Conservation (phyloP, 2,113 vertebrate genomes). For the Himantopus leucocephalus region DNA sequence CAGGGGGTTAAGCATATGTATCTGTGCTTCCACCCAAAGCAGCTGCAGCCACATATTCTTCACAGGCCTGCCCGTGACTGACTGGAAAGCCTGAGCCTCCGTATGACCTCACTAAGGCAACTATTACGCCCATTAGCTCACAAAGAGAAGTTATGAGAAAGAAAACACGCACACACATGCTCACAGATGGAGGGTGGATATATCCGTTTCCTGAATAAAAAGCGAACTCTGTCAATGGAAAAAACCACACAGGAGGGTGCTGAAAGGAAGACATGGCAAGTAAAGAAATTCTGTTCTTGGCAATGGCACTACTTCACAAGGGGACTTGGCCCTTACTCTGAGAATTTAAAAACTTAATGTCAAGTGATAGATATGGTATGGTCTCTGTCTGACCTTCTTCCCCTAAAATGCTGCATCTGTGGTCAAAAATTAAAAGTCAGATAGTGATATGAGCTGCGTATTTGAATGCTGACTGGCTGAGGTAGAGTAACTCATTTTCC, state of each 20-base stretch:
- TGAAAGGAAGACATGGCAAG: slow-evolving; percentile 8
- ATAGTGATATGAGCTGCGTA: not conserved
- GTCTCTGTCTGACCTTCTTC: not conserved
- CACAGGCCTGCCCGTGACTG: not conserved
- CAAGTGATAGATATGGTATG: not conserved
- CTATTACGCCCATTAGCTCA: not conserved
- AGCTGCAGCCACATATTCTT: not conserved
- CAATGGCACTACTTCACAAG: slow-evolving; percentile 27
- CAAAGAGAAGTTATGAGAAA: slow-evolving; percentile 15
- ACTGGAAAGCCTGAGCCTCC: slow-evolving; percentile 35
- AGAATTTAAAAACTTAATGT: not conserved
- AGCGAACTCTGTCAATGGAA: not conserved
- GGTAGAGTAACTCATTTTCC: not conserved
- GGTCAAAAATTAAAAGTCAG: not conserved
- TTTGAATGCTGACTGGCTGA: not conserved
- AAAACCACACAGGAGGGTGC: not conserved
- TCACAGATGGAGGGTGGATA: not conserved
- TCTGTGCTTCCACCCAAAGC: not conserved
- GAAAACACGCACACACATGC: not conserved
- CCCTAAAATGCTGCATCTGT: not conserved
- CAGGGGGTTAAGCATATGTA: not conserved
- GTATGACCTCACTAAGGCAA: slow-evolving; percentile 24
- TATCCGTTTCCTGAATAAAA: slow-evolving; percentile 6
- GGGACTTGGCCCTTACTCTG: not conserved
- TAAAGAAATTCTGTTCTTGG: slow-evolving; percentile 17